Base-by-base conservation (phyloP, 2,888 invertebrate genomes). In the Torymus aiolomorphi region DNA sequence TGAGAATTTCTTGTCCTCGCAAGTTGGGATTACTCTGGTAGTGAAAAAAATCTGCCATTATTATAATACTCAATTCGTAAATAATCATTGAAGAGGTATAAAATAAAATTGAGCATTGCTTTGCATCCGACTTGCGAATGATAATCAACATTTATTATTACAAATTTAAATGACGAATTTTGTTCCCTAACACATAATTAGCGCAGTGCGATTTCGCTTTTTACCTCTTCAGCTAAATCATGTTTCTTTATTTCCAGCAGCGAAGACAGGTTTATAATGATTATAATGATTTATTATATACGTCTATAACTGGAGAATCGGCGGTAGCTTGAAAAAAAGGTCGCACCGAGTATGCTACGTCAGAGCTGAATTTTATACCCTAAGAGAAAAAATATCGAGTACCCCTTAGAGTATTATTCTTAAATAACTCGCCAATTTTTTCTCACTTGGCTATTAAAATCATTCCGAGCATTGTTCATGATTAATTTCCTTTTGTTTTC, bases 261-360 rank as follows among this genome's bases (percentile, higher is more conserved):
- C 74, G 56, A 78, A 74, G 74, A 14, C 57, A 69, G 57, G 49
- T 51, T 78, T 57, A 14, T 18, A 42, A 56, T 67, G 56, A 71
- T 54, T 63, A 73, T 69, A 73, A 51, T 57, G 24, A 31, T 51
- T 42, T 63, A 52, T 72, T 16, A 63, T 73, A 66, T 66, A 59
- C 18, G 54, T 63, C 54, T 51, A 62, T 63, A 63, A 74, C 24
- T 57, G 20, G 57, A 56, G 54, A 70, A 77, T 69, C 57, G 73
- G 69, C 74, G 74, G 74, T 69, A 78, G 56, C 52, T 52, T 56
- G 61, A 67, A 59, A 51, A 51, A 14, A 42, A 5, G 63, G 20
- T 57, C 51, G 31, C 57, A 70, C 75, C 79, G 74, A 79, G 79
- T 65, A 75, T 61, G 70, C 65, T 59, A 63, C 16, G 67, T 56